Evolutionary conservation across 2,113 vertebrate species (phyloP).

Genomic region (Protobothrops flavoviridis): DNA sequence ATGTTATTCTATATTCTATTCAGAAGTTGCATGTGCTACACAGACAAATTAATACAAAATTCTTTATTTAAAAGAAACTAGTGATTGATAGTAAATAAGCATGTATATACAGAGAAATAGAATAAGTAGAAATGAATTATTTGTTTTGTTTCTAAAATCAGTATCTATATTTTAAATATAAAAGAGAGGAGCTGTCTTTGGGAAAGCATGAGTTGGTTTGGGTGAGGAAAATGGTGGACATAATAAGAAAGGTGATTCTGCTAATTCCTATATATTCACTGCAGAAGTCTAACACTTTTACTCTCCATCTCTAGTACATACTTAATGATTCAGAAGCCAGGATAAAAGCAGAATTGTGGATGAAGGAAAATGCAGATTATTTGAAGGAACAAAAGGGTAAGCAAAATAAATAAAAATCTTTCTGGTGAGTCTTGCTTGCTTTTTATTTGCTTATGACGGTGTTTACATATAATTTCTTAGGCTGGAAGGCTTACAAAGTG

Average conservation of each 20-base stretch:
- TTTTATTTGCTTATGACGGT: background rate
- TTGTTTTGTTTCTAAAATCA: background rate
- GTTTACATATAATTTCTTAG: background rate
- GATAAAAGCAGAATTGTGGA: slow-evolving; percentile 94
- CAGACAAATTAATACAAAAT: background rate
- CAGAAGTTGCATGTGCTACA: background rate
- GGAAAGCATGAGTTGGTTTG: background rate
- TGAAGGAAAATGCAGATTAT: slow-evolving; percentile 93
- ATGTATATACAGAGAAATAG: background rate
- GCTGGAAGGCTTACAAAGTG: background rate
- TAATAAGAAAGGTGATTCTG: slow-evolving; percentile 13
- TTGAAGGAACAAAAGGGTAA: slow-evolving; percentile 92
- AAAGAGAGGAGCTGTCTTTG: background rate
- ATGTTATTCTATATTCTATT: background rate
- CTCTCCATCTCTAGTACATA: slow-evolving; percentile 81
- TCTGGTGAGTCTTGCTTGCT: slow-evolving; percentile 12
- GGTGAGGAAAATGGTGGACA: background rate
- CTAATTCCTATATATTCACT: slow-evolving; percentile 15
- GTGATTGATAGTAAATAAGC: background rate
- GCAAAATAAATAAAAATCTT: slow-evolving; percentile 36
- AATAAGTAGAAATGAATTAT: background rate
- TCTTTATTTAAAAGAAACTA: background rate
- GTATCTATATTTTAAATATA: background rate
- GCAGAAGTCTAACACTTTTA: slow-evolving; percentile 45
- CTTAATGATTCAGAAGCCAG: slow-evolving; percentile 87